Evolutionary conservation across 2,888 invertebrate species (phyloP).

Genomic region (Sphaeridia pumilis): DNA sequence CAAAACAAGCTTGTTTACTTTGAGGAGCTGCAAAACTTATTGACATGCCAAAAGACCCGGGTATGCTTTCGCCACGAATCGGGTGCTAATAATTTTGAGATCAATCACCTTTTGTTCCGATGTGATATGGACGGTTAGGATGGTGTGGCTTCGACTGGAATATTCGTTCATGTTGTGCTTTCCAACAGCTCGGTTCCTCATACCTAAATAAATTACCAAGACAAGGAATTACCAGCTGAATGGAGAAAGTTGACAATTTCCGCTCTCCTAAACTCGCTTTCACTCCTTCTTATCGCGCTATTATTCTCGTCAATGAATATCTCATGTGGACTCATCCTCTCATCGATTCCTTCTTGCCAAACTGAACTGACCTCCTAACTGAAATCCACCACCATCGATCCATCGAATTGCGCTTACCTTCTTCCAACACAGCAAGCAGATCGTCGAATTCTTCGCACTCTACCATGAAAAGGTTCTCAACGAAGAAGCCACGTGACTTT

Average conservation of each 20-base stretch:
- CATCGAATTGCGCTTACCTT: constrained; percentile 50
- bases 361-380: not conserved
- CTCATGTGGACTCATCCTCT: not conserved
- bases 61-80: too few relatives aligned
- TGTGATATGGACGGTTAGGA: constrained; percentile 79
- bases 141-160: constrained; percentile 83
- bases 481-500: constrained; percentile 82
- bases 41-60: too few relatives aligned
- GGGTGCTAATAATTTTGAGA: not conserved
- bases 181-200: constrained; percentile 79
- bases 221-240: not conserved
- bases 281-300: not conserved
- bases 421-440: constrained; percentile 81
- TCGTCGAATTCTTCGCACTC: constrained; percentile 90
- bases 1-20: too few relatives aligned
- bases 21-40: too few relatives aligned
- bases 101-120: constrained; percentile 61
- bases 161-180: constrained; percentile 86
- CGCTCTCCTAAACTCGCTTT: not conserved
- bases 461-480: constrained; percentile 89
- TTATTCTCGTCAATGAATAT: too few relatives aligned
- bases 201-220: constrained; percentile 45
- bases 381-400: not conserved
- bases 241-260: not conserved
- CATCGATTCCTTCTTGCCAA: not conserved